Evolutionary conservation across 2,888 invertebrate species (phyloP).

Genomic region (Chorisops tibialis): DNA sequence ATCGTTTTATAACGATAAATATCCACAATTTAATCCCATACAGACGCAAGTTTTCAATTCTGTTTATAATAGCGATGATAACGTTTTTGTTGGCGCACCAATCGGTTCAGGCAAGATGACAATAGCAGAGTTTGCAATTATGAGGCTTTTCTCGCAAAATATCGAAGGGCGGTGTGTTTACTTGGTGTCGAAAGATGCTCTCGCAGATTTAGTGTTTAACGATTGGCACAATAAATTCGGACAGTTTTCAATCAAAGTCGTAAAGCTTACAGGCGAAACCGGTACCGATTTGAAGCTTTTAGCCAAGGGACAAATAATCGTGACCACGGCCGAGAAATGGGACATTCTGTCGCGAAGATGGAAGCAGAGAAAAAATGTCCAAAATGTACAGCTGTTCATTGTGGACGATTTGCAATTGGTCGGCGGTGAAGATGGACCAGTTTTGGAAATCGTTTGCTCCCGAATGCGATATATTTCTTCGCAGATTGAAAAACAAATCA

Average conservation of each 20-base stretch:
- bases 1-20: conserved; percentile 76
- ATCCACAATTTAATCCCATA: conserved; percentile 96
- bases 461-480: conserved; percentile 94
- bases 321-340: conserved; percentile 98
- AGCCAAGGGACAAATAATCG: conserved; percentile 91
- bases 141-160: conserved; percentile 76
- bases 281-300: conserved; percentile 92
- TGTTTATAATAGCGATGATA: conserved; percentile 97
- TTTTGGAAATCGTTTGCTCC: conserved; percentile 89
- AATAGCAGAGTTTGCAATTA: conserved; percentile 92
- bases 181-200: conserved; percentile 84
- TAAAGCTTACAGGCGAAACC: conserved; percentile 93
- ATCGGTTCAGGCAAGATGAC: conserved; percentile 92
- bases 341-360: conserved; percentile 96
- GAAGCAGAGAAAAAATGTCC: conserved; percentile 98
- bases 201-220: conserved; percentile 83
- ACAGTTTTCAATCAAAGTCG: conserved; percentile 72
- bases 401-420: conserved; percentile 93
- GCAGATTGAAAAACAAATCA: conserved; percentile 83
- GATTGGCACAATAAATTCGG: conserved; percentile 92
- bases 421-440: conserved; percentile 88
- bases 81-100: conserved; percentile 93
- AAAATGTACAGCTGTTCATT: conserved; percentile 92
- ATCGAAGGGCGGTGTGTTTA: conserved; percentile 86
- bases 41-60: conserved; percentile 99